Base-by-base conservation (phyloP, 2,888 invertebrate genomes). In the Branchellion lobata region DNA sequence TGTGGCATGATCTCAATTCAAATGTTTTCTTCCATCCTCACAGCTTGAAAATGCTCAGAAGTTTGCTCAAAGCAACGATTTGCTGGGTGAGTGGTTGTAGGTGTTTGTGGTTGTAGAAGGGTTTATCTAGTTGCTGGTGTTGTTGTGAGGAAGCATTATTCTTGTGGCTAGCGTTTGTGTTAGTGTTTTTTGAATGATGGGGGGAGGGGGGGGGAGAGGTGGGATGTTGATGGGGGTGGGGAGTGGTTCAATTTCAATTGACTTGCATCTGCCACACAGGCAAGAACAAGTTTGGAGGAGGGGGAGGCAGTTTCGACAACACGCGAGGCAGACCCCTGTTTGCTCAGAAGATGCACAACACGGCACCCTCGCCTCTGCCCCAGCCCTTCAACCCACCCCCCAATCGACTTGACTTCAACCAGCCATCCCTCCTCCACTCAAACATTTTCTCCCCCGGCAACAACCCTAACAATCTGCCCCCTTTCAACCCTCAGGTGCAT, bases 301-400 rank as follows among this genome's bases (percentile, higher is more conserved):
- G 61, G n/a, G 40, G 40, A 5, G 40, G 40, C 40, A 29, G 51
- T 3, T 77, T 77, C 36, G 77, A 77, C 27, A 65, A 34, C 24
- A 27, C 77, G 3, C 29, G 77, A 8, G 77, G 77, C 24, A 29
- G 77, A 21, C 36, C 77, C 61, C 65, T 77, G 1, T 77, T 65
- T 34, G 57, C 77, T 1, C 77, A 77, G 65, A 77, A 77, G 65
- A n/a, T 31, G 14, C 77, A 77, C 77, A 77, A 77, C 53, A 21
- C 75, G 1, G 77, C 77, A 18, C 77, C 61, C 5, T 65, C 77
- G 1, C 61, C 65, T 8, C 65, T 65, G 65, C 77, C 77, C 14
- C 29, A 53, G n/a, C n/a, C 61, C 21, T 57, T 57, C 61, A 57
- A 57, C 61, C 61, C 21, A 8, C 61, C 61, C 5, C 61, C 21